Conservation (phyloP, 2,113 vertebrate species). For the Eulemur macaco region DNA sequence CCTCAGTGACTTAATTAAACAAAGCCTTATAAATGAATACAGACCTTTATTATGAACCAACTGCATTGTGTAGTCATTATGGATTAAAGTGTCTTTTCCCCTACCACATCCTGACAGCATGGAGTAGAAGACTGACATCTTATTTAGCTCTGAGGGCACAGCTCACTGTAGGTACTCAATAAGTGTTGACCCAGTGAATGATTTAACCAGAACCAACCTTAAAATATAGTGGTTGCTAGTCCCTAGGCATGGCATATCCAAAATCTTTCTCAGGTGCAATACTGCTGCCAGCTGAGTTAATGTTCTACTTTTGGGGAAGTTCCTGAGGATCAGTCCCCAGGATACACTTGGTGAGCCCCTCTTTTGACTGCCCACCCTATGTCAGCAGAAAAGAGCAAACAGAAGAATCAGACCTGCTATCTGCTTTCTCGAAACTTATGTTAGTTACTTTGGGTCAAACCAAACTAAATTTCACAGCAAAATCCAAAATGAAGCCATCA, state of each 20-base stretch:
- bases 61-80: neutral
- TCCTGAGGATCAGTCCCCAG: neutral
- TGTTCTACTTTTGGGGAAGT: neutral
- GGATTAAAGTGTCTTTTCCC: neutral
- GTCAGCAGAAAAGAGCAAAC: neutral
- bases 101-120: neutral
- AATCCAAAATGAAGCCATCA: neutral
- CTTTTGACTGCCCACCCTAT: neutral
- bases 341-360: neutral
- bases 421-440: neutral
- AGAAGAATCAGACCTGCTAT: neutral
- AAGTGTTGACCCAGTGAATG: neutral
- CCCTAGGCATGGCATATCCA: neutral
- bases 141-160: neutral
- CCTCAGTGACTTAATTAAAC: neutral
- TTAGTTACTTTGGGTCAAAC: constrained; percentile 3
- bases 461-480: neutral
- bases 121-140: neutral
- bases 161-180: neutral
- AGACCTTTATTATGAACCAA: neutral
- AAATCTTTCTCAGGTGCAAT: neutral
- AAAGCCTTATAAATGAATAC: neutral
- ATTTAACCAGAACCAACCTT: neutral
- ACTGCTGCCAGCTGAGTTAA: neutral
- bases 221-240: neutral